Evolutionary conservation across 2,888 invertebrate genomes (phyloP), one percentile per base, ranked within the genome.

Genomic region (Eilema depressum): DNA sequence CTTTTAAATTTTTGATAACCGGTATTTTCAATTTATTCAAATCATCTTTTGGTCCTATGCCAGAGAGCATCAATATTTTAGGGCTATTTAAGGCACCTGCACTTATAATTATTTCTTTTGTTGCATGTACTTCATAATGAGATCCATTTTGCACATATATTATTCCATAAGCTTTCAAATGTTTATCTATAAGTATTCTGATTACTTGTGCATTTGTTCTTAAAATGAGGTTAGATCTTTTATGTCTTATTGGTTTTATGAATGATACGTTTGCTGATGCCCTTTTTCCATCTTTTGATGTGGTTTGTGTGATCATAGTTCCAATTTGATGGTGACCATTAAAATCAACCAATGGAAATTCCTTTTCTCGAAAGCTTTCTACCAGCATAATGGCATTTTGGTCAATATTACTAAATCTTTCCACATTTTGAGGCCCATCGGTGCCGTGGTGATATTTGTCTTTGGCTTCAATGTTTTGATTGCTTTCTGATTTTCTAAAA

Each of bases 401-500:
- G 78, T 97, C 97, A 25, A 92, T 89, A 81, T 96, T 96, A 0
- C 95, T 90, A 75, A 96, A 96, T 81, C 96, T 91, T 88, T 97
- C 96, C 0, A 97, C 96, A 23, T 94, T 96, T 76, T 96, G 92
- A 60, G 96, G 96, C 0, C 97, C 97, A 4, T 93, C 92, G 12
- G 88, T 89, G 0, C 95, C 95, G 77, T 97, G 97, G 79, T 96
- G 96, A 28, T 89, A 81, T 0, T 89, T 89, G 82, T 96, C 93
- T 60, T 94, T 86, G 7, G 89, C 87, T 80, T 95, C 95, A 14
- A 88, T 73, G 76, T 96, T 94, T 75, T 92, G 89, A 84, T 96
- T 96, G 65, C 96, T 93, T 91, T 97, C 96, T 0, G 96, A 96
- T 89, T 96, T 96, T 61, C 93, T 96, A 81, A 97, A 97, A 86